These are phyloP conservation scores for Rhopalosiphum maidis DNA, from an alignment of 1,140 invertebrate species.

Conservation along the genomic window DNA sequence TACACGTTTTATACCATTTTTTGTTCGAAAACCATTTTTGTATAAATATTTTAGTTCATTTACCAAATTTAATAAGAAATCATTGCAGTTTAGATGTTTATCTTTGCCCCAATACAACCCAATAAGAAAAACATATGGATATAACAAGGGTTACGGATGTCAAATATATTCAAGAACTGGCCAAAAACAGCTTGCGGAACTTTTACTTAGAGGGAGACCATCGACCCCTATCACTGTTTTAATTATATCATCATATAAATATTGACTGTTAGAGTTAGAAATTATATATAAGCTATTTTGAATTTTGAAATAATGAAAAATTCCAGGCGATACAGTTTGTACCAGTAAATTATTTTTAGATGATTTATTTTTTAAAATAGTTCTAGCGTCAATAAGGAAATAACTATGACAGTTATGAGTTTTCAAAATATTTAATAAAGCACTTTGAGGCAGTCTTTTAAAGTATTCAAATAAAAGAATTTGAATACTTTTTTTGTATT, in stretches of 20 bases:
- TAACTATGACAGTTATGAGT: conserved; percentile 15
- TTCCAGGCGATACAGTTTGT: conserved; percentile 6
- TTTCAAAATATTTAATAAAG: background rate
- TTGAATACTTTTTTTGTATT: too few relatives aligned
- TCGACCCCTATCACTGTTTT: background rate
- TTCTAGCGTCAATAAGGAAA: background rate
- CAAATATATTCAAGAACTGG: conserved; percentile 5
- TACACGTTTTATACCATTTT: background rate
- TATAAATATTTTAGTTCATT: too few relatives aligned
- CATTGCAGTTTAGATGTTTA: too few relatives aligned
- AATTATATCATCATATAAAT: background rate
- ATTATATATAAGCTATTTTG: background rate
- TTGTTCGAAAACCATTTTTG: too few relatives aligned
- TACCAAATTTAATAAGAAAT: too few relatives aligned
- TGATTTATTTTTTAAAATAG: background rate
- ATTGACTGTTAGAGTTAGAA: background rate
- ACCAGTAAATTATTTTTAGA: background rate
- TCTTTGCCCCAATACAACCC: too few relatives aligned
- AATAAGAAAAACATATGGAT: background rate
- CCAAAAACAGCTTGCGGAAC: conserved; percentile 6
- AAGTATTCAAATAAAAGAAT: too few relatives aligned
- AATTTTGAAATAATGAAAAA: conserved; percentile 15
- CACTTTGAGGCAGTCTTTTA: too few relatives aligned
- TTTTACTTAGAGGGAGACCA: background rate
- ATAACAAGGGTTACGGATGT: background rate